These are phyloP conservation scores for Aptenodytes forsteri DNA, from an alignment of 2,113 vertebrate genomes.

Conservation along the genomic window DNA sequence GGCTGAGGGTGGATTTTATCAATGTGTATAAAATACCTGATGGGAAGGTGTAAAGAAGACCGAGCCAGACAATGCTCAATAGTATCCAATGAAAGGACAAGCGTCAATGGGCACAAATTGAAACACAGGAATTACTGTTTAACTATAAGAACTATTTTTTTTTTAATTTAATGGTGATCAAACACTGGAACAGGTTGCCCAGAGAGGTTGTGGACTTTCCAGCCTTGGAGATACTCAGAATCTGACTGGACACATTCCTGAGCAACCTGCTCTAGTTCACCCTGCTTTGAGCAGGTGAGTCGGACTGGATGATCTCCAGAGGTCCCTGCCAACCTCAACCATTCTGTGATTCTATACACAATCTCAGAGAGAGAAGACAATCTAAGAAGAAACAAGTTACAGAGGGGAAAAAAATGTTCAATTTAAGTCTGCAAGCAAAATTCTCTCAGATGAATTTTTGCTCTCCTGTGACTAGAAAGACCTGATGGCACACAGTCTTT, in stretches of 20 bases:
- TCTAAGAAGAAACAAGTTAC: not conserved
- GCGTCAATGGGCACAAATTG: not conserved
- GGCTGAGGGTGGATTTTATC: not conserved
- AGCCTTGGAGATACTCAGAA: not conserved
- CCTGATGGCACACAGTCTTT: not conserved
- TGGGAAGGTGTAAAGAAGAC: not conserved
- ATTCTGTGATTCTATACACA: not conserved
- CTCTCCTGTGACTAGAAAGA: not conserved
- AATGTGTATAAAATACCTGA: not conserved
- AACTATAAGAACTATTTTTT: not conserved
- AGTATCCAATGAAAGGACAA: not conserved
- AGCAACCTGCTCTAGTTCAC: not conserved
- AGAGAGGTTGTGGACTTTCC: not conserved
- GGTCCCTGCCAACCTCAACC: not conserved
- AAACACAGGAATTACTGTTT: not conserved
- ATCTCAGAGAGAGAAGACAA: not conserved
- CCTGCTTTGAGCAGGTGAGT: not conserved
- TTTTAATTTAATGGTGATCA: not conserved
- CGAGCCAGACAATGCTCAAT: not conserved
- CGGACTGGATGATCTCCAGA: not conserved
- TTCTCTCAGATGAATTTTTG: not conserved
- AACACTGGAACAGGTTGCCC: not conserved
- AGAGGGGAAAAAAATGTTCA: rapidly evolving
- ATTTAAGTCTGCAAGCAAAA: not conserved
- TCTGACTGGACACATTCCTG: not conserved